Conservation (phyloP, 2,797 vertebrate species). For the Catamblyrhynchus diadema region DNA sequence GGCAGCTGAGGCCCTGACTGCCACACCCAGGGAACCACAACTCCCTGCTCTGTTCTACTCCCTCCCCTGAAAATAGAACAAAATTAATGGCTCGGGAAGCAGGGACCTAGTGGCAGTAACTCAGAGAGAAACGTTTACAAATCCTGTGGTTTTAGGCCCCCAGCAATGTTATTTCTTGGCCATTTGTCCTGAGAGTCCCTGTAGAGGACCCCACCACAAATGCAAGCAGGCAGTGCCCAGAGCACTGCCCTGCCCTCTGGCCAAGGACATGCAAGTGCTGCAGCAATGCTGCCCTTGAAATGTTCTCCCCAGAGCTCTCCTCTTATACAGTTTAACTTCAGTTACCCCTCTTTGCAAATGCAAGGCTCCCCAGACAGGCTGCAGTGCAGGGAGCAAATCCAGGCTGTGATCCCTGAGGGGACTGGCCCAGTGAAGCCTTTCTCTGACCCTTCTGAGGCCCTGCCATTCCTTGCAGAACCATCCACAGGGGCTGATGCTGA, state of each 20-base stretch:
- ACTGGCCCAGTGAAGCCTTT: background rate
- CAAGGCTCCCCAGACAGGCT: background rate
- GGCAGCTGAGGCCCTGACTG: background rate
- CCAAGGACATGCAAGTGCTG: background rate
- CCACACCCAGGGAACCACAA: background rate
- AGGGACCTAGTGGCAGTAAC: background rate
- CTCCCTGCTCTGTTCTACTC: rapidly evolving
- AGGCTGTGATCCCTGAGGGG: background rate
- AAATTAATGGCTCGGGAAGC: background rate
- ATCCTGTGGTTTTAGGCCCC: background rate
- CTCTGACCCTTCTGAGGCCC: background rate
- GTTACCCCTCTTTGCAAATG: background rate
- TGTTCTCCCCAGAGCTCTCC: background rate
- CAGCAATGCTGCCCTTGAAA: background rate
- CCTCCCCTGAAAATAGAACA: background rate
- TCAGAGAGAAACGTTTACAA: background rate
- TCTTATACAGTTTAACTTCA: background rate
- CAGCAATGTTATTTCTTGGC: background rate
- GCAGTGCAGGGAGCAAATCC: background rate
- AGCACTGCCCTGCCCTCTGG: background rate
- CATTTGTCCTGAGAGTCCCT: background rate
- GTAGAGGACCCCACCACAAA: rapidly evolving
- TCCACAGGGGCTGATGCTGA: background rate
- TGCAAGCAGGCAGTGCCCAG: background rate
- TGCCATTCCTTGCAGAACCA: background rate